A percentile compares a stretch with the other conserved stretches of the same genome.
These are phyloP conservation scores for Imbricaverruca yamaguchii DNA, from an alignment of 2,888 invertebrate genomes.

Conservation along the genomic window DNA sequence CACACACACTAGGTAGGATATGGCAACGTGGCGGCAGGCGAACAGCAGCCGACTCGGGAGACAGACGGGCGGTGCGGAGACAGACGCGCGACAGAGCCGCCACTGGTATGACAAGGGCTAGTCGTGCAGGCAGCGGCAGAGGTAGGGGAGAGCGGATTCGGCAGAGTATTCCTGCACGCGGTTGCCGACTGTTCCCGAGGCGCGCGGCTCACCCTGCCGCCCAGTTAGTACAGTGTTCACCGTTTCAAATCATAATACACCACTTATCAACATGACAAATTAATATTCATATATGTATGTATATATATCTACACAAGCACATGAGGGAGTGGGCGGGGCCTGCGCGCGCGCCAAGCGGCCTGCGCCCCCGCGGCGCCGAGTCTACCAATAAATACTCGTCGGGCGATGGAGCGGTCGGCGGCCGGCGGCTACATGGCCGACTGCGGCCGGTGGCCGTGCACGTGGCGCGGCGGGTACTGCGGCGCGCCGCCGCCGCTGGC, in stretches of 20 bases:
- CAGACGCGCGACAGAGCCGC: background rate
- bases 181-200: no score
- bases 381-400: constrained; percentile 8
- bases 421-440: constrained; percentile 5
- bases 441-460: constrained; percentile 20
- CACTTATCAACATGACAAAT: constrained; percentile 10
- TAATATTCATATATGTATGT: constrained; percentile 14
- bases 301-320: constrained; percentile 20
- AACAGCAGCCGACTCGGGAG: no score
- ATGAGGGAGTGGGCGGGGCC: constrained; percentile 2
- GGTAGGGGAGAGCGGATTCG: background rate
- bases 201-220: no score
- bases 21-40: no score
- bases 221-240: constrained; percentile 14
- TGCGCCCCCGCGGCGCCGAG: background rate
- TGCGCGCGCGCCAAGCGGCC: background rate
- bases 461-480: constrained; percentile 17
- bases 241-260: constrained; percentile 14
- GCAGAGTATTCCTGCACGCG: background rate
- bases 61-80: background rate
- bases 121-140: background rate
- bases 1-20: no score
- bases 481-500: constrained; percentile 8
- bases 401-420: no score
- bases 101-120: no score